Conservation (phyloP, 2,888 invertebrate genomes). For the Rhingia rostrata region DNA sequence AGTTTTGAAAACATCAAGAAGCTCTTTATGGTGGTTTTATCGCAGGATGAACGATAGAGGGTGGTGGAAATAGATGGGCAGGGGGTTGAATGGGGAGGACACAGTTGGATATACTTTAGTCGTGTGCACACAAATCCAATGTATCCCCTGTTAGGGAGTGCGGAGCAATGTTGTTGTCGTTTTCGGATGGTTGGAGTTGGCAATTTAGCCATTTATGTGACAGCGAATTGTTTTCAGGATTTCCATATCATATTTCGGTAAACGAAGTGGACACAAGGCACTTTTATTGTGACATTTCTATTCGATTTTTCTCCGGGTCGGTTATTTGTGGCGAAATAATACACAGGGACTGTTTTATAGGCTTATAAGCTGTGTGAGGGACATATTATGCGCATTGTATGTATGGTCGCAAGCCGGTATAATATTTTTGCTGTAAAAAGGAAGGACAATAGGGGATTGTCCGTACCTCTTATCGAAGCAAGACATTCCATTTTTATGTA, state of each 20-base stretch:
- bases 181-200: constrained; percentile 34
- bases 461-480: too few relatives aligned
- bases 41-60: constrained; percentile 58
- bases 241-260: constrained; percentile 59
- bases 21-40: constrained; percentile 72
- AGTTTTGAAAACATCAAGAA: constrained; percentile 73
- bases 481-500: too few relatives aligned
- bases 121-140: constrained; percentile 55
- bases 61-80: constrained; percentile 55
- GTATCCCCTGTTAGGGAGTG: constrained; percentile 5
- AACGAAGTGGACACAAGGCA: constrained; percentile 56
- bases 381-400: constrained; percentile 6
- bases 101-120: constrained; percentile 45
- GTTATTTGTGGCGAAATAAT: constrained; percentile 40
- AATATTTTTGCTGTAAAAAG: constrained; percentile 1
- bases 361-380: constrained; percentile 4
- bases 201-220: constrained; percentile 45
- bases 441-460: constrained; percentile 14
- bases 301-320: constrained; percentile 35
- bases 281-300: constrained; percentile 58
- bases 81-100: constrained; percentile 14
- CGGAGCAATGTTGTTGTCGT: constrained; percentile 36
- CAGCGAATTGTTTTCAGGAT: constrained; percentile 49
- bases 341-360: constrained; percentile 34
- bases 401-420: neutral